phyloP scores from a whole-genome alignment of 2,113 vertebrate genomes.

The Oplegnathus fasciatus region DNA sequence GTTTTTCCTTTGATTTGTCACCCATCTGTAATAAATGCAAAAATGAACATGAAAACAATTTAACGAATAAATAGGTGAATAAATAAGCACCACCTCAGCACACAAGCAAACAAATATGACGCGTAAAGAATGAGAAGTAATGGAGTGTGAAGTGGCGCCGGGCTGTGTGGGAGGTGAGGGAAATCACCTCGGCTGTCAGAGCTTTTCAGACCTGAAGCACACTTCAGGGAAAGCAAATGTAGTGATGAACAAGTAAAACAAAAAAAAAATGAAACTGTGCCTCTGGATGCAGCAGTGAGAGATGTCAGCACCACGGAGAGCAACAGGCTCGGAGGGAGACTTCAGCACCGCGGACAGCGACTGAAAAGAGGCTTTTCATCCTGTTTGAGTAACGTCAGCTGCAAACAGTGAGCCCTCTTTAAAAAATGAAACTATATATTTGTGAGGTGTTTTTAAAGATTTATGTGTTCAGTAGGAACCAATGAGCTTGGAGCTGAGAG shows the following conservation, averaged over 20 bases:
- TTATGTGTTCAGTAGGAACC: no score
- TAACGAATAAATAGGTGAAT: background rate
- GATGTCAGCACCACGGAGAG: background rate
- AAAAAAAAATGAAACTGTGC: no score
- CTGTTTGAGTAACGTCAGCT: background rate
- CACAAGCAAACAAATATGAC: background rate
- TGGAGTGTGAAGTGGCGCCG: background rate
- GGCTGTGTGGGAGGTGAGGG: background rate
- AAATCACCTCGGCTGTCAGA: no score
- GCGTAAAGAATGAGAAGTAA: background rate
- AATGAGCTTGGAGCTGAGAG: no score
- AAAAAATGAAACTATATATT: no score
- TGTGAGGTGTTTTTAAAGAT: no score
- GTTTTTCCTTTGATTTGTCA: no score
- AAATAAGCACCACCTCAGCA: background rate
- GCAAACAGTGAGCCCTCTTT: no score
- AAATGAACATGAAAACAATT: background rate
- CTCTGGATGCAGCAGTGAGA: background rate
- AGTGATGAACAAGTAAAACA: background rate
- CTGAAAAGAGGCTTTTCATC: background rate
- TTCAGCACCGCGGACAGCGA: conserved; percentile 14
- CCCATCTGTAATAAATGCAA: background rate
- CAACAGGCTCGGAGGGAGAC: background rate
- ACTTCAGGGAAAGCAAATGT: background rate
- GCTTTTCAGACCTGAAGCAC: background rate